Evolutionary conservation across 2,888 invertebrate species (phyloP).

Genomic region (Entomobrya multifasciata): DNA sequence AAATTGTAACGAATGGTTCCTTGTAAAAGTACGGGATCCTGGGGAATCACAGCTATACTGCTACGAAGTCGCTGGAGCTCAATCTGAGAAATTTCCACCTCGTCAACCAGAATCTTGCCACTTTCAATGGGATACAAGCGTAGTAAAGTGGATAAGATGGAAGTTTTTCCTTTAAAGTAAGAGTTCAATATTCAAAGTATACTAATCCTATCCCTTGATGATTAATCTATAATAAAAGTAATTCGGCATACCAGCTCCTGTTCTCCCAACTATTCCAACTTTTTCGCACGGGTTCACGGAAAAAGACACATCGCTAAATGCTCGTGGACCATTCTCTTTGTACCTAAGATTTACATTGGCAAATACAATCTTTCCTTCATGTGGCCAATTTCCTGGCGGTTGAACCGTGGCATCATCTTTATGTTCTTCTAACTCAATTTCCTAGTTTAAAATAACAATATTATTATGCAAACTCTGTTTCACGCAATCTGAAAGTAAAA

Average conservation of each 20-base stretch:
- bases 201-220: not conserved
- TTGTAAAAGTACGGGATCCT: constrained; percentile 81
- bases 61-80: constrained; percentile 79
- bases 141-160: constrained; percentile 80
- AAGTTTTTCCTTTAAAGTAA: constrained; percentile 79
- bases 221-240: not conserved
- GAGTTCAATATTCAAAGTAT: too few species aligned
- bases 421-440: constrained; percentile 80
- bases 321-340: constrained; percentile 81
- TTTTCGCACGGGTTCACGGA: constrained; percentile 82
- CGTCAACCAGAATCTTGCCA: constrained; percentile 80
- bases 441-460: not conserved
- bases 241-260: constrained; percentile 82
- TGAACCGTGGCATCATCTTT: constrained; percentile 80
- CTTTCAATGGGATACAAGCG: constrained; percentile 80
- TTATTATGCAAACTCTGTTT: not conserved
- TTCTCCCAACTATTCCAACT: constrained; percentile 84
- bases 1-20: constrained; percentile 81
- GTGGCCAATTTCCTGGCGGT: constrained; percentile 81
- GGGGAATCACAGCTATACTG: constrained; percentile 80
- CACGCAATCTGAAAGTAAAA: too few species aligned
- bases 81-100: constrained; percentile 79
- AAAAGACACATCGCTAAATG: constrained; percentile 82
- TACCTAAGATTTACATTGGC: constrained; percentile 81
- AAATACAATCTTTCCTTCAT: constrained; percentile 81